Evolutionary conservation across 2,797 vertebrate species (phyloP).

Genomic region (Catharus ustulatus): DNA sequence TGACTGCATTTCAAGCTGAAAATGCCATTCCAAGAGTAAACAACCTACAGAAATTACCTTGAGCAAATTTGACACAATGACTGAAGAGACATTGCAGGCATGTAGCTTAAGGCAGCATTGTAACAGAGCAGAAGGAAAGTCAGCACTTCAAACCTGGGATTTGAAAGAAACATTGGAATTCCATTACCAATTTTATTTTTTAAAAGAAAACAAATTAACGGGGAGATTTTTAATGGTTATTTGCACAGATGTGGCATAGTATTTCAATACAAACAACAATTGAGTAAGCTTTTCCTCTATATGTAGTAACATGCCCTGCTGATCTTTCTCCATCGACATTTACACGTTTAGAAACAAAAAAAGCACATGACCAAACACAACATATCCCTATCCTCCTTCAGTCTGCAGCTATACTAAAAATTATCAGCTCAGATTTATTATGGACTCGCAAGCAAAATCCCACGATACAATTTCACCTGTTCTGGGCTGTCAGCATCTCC

Average conservation of each 20-base stretch:
- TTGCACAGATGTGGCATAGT: neutral
- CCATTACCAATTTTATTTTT: neutral
- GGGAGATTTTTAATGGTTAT: neutral
- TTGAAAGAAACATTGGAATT: conserved; percentile 28
- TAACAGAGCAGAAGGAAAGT: conserved; percentile 96
- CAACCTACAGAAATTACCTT: conserved; percentile 81
- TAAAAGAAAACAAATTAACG: neutral
- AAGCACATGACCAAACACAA: neutral
- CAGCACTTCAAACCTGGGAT: conserved; percentile 92
- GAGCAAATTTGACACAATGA: conserved; percentile 96
- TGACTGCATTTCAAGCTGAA: neutral
- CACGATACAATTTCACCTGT: conserved; percentile 81
- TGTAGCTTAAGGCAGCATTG: conserved; percentile 93
- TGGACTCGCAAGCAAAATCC: neutral
- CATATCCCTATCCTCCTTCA: neutral
- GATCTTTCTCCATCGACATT: neutral
- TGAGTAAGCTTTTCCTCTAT: neutral
- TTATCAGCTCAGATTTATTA: neutral
- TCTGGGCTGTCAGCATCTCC: conserved; percentile 96
- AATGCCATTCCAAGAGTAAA: neutral
- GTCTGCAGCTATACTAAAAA: neutral
- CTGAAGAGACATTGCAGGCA: conserved; percentile 91
- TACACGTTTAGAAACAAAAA: neutral
- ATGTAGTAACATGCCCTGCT: neutral
- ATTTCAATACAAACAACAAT: neutral